A percentile compares a stretch with the other conserved stretches of the same genome.
Evolutionary conservation across 1,140 invertebrate genomes (phyloP).

Genomic region (Chlorops oryzae): DNA sequence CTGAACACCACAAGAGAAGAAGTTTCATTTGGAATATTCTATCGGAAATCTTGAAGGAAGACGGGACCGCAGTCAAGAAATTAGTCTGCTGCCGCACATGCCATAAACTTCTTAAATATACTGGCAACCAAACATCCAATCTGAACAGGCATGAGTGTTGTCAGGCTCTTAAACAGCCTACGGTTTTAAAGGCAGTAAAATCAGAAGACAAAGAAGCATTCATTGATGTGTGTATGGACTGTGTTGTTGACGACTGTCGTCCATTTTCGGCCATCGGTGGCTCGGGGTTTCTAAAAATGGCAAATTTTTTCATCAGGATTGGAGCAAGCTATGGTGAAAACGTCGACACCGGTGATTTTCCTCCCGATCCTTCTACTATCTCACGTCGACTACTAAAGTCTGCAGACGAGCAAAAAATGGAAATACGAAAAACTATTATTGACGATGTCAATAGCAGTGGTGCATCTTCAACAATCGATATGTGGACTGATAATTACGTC

Average conservation of each 20-base stretch:
- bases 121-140: conserved; percentile 1
- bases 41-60: conserved; percentile 1
- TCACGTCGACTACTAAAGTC: background rate
- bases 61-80: background rate
- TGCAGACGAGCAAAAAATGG: background rate
- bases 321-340: background rate
- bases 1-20: background rate
- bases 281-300: background rate
- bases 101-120: conserved; percentile 3
- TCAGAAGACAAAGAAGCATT: too few relatives aligned
- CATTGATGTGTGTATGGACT: too few relatives aligned
- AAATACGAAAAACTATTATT: background rate
- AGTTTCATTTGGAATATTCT: too few relatives aligned
- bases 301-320: background rate
- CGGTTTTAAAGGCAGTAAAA: too few relatives aligned
- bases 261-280: too few relatives aligned
- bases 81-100: background rate
- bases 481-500: too few relatives aligned
- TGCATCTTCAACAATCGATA: background rate
- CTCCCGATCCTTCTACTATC: too few relatives aligned
- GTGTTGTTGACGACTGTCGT: too few relatives aligned
- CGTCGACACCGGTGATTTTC: background rate
- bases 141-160: background rate
- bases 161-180: too few relatives aligned
- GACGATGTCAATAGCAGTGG: background rate